A percentile compares a stretch with the other conserved stretches of the same genome.
These are phyloP conservation scores for Tachuris rubrigastra DNA, from an alignment of 2,113 vertebrate genomes.

Conservation along the genomic window DNA sequence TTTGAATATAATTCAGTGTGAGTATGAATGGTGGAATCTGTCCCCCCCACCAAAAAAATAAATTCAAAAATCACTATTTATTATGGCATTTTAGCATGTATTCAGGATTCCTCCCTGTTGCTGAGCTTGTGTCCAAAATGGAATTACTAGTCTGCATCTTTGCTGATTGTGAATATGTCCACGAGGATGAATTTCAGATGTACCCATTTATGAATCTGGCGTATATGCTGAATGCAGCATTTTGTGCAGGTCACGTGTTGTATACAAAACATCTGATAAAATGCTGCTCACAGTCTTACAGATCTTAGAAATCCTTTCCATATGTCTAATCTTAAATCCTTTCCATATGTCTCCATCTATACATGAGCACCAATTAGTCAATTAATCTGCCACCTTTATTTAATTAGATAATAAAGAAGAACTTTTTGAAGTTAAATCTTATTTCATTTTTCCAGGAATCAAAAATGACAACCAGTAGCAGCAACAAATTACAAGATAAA, in stretches of 20 bases:
- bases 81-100: neutral
- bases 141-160: constrained; percentile 12
- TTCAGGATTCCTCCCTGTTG: neutral
- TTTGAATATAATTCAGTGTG: neutral
- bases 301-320: constrained; percentile 72
- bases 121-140: neutral
- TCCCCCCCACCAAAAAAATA: neutral
- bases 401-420: constrained; percentile 69
- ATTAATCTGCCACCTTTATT: constrained; percentile 70
- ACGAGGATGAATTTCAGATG: constrained; percentile 54
- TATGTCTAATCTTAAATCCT: constrained; percentile 69
- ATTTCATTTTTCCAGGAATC: constrained; percentile 43
- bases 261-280: constrained; percentile 69
- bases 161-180: constrained; percentile 17
- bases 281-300: constrained; percentile 65
- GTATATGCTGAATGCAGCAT: constrained; percentile 60
- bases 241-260: constrained; percentile 66
- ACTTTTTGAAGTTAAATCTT: constrained; percentile 61
- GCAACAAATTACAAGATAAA: constrained; percentile 67
- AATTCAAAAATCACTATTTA: neutral
- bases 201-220: constrained; percentile 57
- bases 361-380: constrained; percentile 64
- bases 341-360: constrained; percentile 69
- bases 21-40: neutral
- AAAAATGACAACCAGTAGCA: constrained; percentile 59